Evolutionary conservation across 2,113 vertebrate genomes (phyloP).

Genomic region (Indri indri): DNA sequence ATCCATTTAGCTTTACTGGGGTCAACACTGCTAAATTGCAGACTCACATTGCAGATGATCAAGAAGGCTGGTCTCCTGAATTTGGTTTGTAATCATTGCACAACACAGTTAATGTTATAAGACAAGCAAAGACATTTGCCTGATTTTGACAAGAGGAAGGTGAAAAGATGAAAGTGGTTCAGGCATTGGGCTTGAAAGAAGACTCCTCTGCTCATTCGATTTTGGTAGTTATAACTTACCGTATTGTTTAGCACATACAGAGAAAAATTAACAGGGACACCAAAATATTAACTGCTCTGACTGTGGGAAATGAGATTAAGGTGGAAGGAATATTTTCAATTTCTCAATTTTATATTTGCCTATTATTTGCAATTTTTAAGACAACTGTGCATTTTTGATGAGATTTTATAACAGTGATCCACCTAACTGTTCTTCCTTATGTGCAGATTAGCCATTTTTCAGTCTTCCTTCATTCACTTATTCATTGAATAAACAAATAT

Average conservation of each 20-base stretch:
- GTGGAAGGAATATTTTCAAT: neutral
- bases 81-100: neutral
- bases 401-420: neutral
- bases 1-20: neutral
- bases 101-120: neutral
- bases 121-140: neutral
- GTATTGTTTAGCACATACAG: neutral
- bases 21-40: neutral
- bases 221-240: neutral
- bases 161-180: neutral
- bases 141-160: neutral
- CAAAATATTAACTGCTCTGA: neutral
- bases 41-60: neutral
- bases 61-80: neutral
- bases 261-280: neutral
- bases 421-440: neutral
- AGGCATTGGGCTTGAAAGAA: neutral
- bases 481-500: neutral
- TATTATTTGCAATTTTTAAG: neutral
- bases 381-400: neutral
- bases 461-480: neutral
- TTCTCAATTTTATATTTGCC: neutral
- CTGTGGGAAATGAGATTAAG: neutral
- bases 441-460: neutral
- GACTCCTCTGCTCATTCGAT: neutral